A percentile compares a stretch with the other conserved stretches of the same genome.
Evolutionary conservation across 2,888 invertebrate species (phyloP).

Genomic region (Buathra laborator): DNA sequence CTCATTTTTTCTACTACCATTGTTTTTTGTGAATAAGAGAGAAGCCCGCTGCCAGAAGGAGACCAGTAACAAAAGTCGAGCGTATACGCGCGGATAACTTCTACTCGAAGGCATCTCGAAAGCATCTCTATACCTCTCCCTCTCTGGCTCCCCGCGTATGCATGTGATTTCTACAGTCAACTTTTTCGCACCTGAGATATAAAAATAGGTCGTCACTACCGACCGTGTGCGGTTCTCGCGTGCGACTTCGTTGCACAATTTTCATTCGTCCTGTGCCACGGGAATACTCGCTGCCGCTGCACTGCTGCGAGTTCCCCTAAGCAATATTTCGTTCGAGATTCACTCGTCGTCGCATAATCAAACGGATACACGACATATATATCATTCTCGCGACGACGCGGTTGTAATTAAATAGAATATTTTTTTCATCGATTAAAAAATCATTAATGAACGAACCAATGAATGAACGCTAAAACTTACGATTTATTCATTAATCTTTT

Average conservation of each 20-base stretch:
- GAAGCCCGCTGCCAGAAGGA: conserved; percentile 35
- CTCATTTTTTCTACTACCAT: conserved; percentile 53
- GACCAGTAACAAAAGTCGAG: conserved; percentile 27
- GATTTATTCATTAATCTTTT: no score
- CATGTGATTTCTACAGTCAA: conserved; percentile 57
- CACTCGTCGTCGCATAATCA: conserved; percentile 7
- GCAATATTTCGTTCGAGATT: not conserved
- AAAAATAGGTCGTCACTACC: conserved; percentile 59
- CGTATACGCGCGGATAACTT: not conserved
- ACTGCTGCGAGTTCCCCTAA: not conserved
- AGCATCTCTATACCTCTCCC: not conserved
- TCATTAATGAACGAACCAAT: not conserved
- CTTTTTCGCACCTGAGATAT: conserved; percentile 57
- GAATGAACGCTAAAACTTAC: no score
- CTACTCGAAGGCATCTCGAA: not conserved
- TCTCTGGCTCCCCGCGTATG: conserved; percentile 17
- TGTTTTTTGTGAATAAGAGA: conserved; percentile 53
- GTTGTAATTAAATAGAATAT: not conserved
- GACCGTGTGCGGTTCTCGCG: conserved; percentile 40
- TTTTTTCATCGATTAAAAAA: not conserved
- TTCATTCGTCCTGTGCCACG: conserved; percentile 13
- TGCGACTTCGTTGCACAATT: conserved; percentile 55
- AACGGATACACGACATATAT: not conserved
- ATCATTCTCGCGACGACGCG: not conserved
- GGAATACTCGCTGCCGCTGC: not conserved